Base-by-base conservation (phyloP, 2,888 invertebrate species). In the Cyclophora albipunctata region DNA sequence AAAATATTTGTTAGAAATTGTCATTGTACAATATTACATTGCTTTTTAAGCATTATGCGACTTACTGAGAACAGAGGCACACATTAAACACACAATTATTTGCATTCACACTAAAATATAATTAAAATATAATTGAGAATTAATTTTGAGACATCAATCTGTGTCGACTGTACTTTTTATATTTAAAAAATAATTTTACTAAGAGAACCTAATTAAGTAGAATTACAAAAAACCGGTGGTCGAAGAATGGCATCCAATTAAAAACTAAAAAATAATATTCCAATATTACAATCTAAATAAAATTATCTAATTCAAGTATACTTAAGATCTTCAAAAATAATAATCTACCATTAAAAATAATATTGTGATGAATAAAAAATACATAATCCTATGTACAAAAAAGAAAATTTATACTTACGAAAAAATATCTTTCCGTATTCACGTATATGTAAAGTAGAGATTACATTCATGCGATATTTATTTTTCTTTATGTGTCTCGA, bases 381-480 rank as follows among this genome's bases (percentile, higher is more conserved):
- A 57, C 50, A 58, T 53, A 51, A 49, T 51, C 47, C 44, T 57
- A 55, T 57, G 52, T 59, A 62, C 54, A 59, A 51, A 53, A 53
- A 40, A 42, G 40, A 54, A 34, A 52, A 43, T 41, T 37, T 46
- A 45, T 50, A 49, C 50, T 49, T 51, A 49, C n/a, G 34, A 48
- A 50, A 48, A 45, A 20, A 45, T n/a, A 45, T 40, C 40, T 49
- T 40, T 49, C 5, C 37, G 37, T 37, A 37, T 20, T 20, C 20
- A 20, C 20, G 20, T 20, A 20, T 20, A 20, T 20, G 20, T 20
- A 20, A 20, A 20, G 20, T 20, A 20, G 20, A 20, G 42, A 42
- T 47, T 7, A 5, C 3, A 20, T 47, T 42, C 42, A 42, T 42
- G 43, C 42, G 33, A 7, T 42, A 42, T 42, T 47, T 47, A 42